phyloP scores from a whole-genome alignment of 2,113 vertebrate genomes.

The Notechis scutatus region DNA sequence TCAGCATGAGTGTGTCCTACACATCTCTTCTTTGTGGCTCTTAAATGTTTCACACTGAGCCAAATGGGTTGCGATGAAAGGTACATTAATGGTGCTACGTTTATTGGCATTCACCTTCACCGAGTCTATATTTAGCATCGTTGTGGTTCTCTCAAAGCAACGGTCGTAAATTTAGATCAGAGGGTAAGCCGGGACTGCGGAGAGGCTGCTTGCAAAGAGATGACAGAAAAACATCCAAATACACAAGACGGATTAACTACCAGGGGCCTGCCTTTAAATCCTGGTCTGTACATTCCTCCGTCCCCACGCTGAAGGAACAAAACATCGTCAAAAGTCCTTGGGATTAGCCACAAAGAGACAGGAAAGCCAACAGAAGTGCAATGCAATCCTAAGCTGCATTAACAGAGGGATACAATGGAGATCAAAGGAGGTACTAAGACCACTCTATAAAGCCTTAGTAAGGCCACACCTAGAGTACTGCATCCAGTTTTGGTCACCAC shows the following conservation, averaged over 20 bases:
- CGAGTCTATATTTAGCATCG: constrained; percentile 1
- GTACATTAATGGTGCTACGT: constrained; percentile 52
- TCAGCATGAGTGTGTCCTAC: constrained; percentile 49
- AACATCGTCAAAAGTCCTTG: neutral
- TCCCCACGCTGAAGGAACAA: neutral
- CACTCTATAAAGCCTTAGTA: too few species aligned
- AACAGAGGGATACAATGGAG: too few species aligned
- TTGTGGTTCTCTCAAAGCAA: neutral
- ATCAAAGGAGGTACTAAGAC: too few species aligned
- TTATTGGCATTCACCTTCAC: constrained; percentile 45
- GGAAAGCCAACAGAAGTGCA: neutral
- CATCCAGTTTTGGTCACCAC: too few species aligned
- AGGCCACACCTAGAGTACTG: too few species aligned
- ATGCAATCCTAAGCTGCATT: too few species aligned
- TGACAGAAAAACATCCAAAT: neutral
- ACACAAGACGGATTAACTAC: neutral
- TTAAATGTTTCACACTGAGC: constrained; percentile 49
- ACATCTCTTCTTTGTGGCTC: constrained; percentile 58
- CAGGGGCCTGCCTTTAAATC: neutral
- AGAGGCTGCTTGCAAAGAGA: neutral
- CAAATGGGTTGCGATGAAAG: constrained; percentile 57
- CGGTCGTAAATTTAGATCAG: neutral
- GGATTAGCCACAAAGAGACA: neutral
- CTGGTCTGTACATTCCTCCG: neutral
- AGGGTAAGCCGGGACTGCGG: too few species aligned